phyloP scores from a whole-genome alignment of 2,113 vertebrate genomes.

The Antechinus flavipes region DNA sequence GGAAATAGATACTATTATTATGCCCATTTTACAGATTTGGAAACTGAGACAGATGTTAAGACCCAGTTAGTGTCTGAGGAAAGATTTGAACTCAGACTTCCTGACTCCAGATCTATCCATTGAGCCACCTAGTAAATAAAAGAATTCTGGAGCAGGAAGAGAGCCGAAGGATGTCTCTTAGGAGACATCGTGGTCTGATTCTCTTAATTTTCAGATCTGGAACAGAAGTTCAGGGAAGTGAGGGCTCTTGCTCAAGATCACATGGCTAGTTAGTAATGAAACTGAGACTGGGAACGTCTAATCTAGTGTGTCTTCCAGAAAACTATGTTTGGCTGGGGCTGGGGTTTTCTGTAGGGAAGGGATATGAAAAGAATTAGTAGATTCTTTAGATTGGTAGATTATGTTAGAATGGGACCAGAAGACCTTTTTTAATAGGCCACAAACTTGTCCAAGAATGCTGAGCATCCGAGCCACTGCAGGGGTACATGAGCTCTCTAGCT shows the following conservation, averaged over 20 bases:
- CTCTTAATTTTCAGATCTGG: not conserved
- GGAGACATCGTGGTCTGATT: not conserved
- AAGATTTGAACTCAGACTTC: not conserved
- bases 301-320: not conserved
- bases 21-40: not conserved
- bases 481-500: not conserved
- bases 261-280: not conserved
- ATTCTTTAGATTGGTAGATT: too few species aligned
- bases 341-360: not conserved
- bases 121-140: not conserved
- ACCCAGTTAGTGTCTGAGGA: not conserved
- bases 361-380: not conserved
- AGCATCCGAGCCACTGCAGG: not conserved
- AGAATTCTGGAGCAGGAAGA: not conserved
- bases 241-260: not conserved
- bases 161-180: not conserved
- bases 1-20: not conserved
- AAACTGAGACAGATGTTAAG: not conserved
- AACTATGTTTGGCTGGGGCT: fast-evolving
- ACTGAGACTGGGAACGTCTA: not conserved
- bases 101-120: not conserved
- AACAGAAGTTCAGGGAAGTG: not conserved
- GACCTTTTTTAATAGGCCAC: not conserved
- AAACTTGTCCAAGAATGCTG: not conserved
- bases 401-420: not conserved